Evolutionary conservation across 2,888 invertebrate species (phyloP), one percentile per base, ranked within the genome.

Genomic region (Drosophila affinis): DNA sequence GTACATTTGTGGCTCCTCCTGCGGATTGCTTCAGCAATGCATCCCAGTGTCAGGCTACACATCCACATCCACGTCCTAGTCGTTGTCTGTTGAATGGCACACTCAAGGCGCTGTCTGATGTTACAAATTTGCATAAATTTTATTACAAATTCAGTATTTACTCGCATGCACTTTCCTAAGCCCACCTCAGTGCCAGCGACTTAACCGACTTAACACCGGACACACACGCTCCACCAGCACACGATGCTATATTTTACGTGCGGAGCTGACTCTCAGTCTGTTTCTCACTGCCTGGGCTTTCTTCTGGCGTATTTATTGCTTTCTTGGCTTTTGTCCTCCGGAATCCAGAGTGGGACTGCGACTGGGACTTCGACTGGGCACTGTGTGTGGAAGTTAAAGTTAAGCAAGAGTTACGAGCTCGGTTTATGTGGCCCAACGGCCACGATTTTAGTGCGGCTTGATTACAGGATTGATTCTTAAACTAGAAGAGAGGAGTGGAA

Each of bases 201-300:
- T 21, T 21, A 21, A 21, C 76, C 76, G 76, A 75, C 77, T 83
- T 86, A 80, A 72, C 89, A 84, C 83, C 88, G 79, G 87, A 81
- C 80, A 83, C 81, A 80, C 79, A 78, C 81, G 80, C 78, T 77
- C 18, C 18, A 4, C 18, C 44, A 49, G 53, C 71, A 53, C 69
- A 61, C 49, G 53, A 69, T 24, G 62, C 69, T 21, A 71, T 84
- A 82, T 53, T 58, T 64, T 34, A 70, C 70, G 70, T 54, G 44
- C 53, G 63, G 54, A 27, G 44, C 29, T 29, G 29, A 9, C 29
- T 51, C 56, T 52, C 51, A 32, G 32, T 58, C 18, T 52, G 57
- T 24, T 68, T 68, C 63, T 76, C 62, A 59, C 74, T 62, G 67
- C 58, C 72, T 74, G 62, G 14, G 3, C 27, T 14, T 14, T 39